phyloP scores from a whole-genome alignment of 2,113 vertebrate genomes.

The Delphinus delphis region DNA sequence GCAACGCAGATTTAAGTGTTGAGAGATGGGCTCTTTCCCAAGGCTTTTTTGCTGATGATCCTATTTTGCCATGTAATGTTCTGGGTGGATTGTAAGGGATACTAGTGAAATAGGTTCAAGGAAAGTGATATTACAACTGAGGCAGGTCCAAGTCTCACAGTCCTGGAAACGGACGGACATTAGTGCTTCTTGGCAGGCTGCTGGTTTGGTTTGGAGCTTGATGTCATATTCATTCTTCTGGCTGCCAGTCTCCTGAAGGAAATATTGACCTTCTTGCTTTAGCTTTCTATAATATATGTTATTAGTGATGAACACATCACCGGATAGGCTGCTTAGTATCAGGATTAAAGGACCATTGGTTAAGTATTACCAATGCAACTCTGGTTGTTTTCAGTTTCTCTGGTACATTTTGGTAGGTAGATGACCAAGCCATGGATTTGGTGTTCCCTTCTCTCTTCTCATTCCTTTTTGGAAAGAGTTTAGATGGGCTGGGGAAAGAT shows the following conservation, averaged over 20 bases:
- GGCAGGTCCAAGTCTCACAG: slow-evolving; percentile 54
- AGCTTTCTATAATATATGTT: slow-evolving; percentile 40
- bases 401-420: slow-evolving; percentile 56
- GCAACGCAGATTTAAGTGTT: background rate
- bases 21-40: background rate
- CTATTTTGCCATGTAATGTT: background rate
- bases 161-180: slow-evolving; percentile 37
- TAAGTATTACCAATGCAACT: background rate
- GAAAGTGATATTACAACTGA: slow-evolving; percentile 20
- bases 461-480: slow-evolving; percentile 68
- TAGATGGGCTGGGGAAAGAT: slow-evolving; percentile 62
- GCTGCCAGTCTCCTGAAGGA: slow-evolving; percentile 56
- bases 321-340: background rate
- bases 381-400: slow-evolving; percentile 24
- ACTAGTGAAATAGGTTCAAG: slow-evolving; percentile 36
- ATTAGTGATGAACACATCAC: background rate
- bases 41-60: background rate
- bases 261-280: slow-evolving; percentile 38
- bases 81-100: background rate
- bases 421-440: slow-evolving; percentile 66
- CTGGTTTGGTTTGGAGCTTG: slow-evolving; percentile 71
- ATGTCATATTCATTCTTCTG: slow-evolving; percentile 50
- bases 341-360: background rate
- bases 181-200: slow-evolving; percentile 68
- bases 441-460: slow-evolving; percentile 63